Evolutionary conservation across 2,888 invertebrate species (phyloP), one percentile per base, ranked within the genome.

Genomic region (Luperina nickerlii): DNA sequence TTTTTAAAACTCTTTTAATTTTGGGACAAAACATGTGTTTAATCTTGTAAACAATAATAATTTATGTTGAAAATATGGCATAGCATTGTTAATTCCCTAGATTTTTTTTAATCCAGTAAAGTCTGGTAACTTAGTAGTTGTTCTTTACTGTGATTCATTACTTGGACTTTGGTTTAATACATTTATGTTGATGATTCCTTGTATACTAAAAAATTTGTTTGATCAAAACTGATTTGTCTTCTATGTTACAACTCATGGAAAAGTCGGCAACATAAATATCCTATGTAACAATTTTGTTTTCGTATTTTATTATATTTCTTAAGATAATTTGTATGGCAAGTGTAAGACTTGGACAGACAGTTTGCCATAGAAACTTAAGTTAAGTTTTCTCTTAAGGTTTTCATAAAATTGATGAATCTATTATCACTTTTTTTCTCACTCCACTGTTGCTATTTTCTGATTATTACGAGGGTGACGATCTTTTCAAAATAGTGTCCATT

Each of bases 131-230:
- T 60, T 54, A 24, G n/a, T 60, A 74, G n/a, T 67, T 32, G 5
- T 74, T 62, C 45, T 66, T 0, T 20, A 60, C 27, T 71, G 67
- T 83, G 82, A 81, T 81, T 81, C 62, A 81, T 54, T 69, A 63
- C 20, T 60, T 74, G 57, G 70, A 70, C 69, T 74, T 69, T 81
- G 66, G 48, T 48, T 48, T 32, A 80, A 51, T 42, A 51, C 38
- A 32, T 42, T 51, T 18, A 51, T 0, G 0, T 62, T 66, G 60
- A 79, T 73, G 27, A 80, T 74, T 42, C n/a, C 42, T n/a, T 60
- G 20, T 65, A 13, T 62, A 60, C 18, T n/a, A 32, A 66, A 27
- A 71, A 80, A 15, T 0, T 78, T 20, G 18, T 15, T 45, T n/a
- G 20, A 48, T 24, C 7, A 20, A 15, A 79, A 51, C n/a, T 32